Conservation (phyloP, 1,140 invertebrate genomes). For the Temnothorax curvispinosus region DNA sequence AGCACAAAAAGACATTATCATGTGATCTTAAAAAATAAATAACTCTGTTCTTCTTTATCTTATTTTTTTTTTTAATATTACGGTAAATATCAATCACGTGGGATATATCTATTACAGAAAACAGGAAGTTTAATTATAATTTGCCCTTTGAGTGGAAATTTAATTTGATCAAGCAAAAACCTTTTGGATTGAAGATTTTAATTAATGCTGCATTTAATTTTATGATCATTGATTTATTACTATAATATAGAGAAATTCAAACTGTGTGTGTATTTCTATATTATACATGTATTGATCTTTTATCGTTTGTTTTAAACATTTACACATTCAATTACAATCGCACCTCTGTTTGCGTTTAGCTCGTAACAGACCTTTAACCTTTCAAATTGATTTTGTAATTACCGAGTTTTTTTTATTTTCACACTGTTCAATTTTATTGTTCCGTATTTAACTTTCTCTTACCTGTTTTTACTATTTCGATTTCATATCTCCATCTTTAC, state of each 20-base stretch:
- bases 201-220: slow-evolving; percentile 8
- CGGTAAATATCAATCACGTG: not conserved
- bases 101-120: not conserved
- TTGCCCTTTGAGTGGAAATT: not conserved
- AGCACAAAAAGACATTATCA: not conserved
- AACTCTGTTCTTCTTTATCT: not conserved
- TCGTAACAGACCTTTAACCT: slow-evolving; percentile 21
- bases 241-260: not conserved
- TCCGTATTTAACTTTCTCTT: slow-evolving; percentile 17
- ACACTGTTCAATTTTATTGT: slow-evolving; percentile 1
- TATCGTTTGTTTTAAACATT: slow-evolving; percentile 1
- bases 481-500: not conserved
- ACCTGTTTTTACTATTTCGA: not conserved
- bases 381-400: slow-evolving; percentile 31
- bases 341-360: not conserved
- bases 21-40: not conserved
- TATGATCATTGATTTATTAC: not conserved
- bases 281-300: slow-evolving; percentile 2
- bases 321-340: slow-evolving; percentile 28
- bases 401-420: not conserved
- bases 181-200: not conserved
- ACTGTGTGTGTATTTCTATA: not conserved
- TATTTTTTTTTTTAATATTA: not conserved
- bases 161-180: not conserved
- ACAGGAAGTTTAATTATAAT: not conserved